Evolutionary conservation across 2,888 invertebrate genomes (phyloP).

Genomic region (Lobophora halterata): DNA sequence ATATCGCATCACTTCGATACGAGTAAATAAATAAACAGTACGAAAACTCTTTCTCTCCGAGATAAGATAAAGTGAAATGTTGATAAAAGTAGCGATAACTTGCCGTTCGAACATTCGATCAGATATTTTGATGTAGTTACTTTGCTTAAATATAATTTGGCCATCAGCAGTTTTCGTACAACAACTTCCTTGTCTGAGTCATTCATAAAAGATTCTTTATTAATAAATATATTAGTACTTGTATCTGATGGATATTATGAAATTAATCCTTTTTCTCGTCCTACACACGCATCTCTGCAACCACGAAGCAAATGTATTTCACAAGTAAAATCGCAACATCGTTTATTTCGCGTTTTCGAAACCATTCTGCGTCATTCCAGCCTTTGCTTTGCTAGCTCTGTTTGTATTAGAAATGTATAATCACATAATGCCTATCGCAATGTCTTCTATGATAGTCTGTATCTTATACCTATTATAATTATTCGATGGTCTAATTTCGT

Average conservation of each 20-base stretch:
- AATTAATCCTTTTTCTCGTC: constrained; percentile 74
- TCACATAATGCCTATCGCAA: constrained; percentile 14
- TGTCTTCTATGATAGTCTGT: background rate
- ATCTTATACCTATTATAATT: constrained; percentile 19
- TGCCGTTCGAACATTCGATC: constrained; percentile 3
- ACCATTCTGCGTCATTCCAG: constrained; percentile 74
- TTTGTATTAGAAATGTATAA: constrained; percentile 20
- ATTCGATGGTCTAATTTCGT: constrained; percentile 13
- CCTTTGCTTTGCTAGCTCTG: constrained; percentile 29
- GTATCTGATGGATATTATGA: too few relatives aligned
- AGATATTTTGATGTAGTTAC: too few relatives aligned
- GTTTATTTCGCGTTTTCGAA: constrained; percentile 79
- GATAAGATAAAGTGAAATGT: constrained; percentile 73
- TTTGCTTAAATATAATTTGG: background rate
- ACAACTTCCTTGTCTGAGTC: background rate
- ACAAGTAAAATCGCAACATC: constrained; percentile 77
- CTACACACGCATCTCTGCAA: constrained; percentile 74
- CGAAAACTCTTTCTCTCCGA: constrained; percentile 41
- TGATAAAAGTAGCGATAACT: constrained; percentile 23
- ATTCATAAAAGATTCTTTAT: background rate
- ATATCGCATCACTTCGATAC: constrained; percentile 50
- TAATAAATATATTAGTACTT: too few relatives aligned
- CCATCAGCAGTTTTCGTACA: background rate
- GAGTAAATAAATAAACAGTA: constrained; percentile 64
- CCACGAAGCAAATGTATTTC: constrained; percentile 68